Evolutionary conservation across 1,140 invertebrate species (phyloP), one percentile per base, ranked within the genome.

Genomic region (Limonius californicus): DNA sequence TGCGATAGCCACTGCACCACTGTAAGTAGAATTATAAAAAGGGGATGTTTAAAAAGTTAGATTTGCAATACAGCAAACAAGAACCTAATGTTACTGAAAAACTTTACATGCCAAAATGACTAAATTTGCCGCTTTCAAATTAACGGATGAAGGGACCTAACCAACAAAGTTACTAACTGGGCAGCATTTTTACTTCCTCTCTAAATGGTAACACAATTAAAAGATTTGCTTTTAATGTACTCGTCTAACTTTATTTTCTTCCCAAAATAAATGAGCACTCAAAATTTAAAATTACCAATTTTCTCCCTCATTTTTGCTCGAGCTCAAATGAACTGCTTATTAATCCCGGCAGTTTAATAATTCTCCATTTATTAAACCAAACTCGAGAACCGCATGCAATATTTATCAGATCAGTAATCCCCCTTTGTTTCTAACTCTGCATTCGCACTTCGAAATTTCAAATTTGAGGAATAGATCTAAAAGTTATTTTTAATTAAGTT

Each of bases 291-390:
- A 45, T 15, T n/a, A 7, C 16, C 43, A 45, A 45, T n/a, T 18
- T 45, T 15, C 16, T 45, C 43, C 43, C 43, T 18, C 16, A 45
- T 45, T 45, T 45, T 45, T 45, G 50, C 16, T 20, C 20, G 7
- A 54, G 50, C 16, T 7, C 20, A 54, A 20, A 54, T 54, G 20
- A 54, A 54, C 20, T 54, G 20, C 20, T 54, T 54, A 23, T 54
- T 54, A 54, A 54, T 54, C 15, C 50, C 6, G 15, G 50, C 50
- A 54, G 50, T 14, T 54, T 54, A 45, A 45, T 45, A 45, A 45
- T 45, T 45, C 43, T n/a, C 43, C 43, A 15, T 45, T 45, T 45
- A 45, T 45, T 45, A 45, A 45, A 45, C 43, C 7, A 18, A 45
- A 18, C 27, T 45, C 12, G 3, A 45, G 43, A 18, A 18, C 16